Base-by-base conservation (phyloP, 2,113 vertebrate species). In the Sinosuthora webbiana region DNA sequence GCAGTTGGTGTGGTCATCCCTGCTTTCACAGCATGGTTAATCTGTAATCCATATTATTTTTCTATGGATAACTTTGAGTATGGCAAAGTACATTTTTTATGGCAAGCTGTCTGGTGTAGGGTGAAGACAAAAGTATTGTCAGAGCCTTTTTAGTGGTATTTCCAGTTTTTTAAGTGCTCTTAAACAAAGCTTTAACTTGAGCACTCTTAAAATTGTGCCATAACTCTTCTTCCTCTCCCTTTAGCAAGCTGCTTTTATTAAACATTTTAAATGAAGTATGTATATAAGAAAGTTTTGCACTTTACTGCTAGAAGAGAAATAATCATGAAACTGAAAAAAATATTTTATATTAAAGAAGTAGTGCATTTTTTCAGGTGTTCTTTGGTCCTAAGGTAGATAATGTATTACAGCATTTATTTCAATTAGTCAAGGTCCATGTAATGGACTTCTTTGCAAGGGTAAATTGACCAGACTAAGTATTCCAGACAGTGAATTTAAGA, bases 201-300 rank as follows among this genome's bases (percentile, higher is more conserved):
- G 25, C 3, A 1, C 41, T 70, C 6, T 3, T 52, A 18, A 63
- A 71, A 55, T 39, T 3, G 6, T 2, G 1, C 31, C 62, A 5
- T 62, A 81, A 49, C 25, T 74, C 17, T 65, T 73, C 13, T 44
- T 87, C 15, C 3, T 68, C 9, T 88, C 42, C 14, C 19, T 64
- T 3, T 21, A 68, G 16, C 15, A 79, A 76, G 12, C 22, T 60
- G 8, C 6, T 81, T 91, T 79, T 52, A 41, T 28, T 42, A 1
- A 47, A 59, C 37, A 2, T 15, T 8, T 47, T 80, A 31, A 35
- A 10, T 83, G 3, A 49, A 63, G 3, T 55, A 6, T 53, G 5
- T 73, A 11, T 64, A 1, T 41, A n/a, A 56, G 23, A 73, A 88
- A 30, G 3, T 42, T 42, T 45, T 65, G 7, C 31, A 33, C 15